Evolutionary conservation across 2,888 invertebrate genomes (phyloP).

Genomic region (Galeopsomyia nigrocyanea): DNA sequence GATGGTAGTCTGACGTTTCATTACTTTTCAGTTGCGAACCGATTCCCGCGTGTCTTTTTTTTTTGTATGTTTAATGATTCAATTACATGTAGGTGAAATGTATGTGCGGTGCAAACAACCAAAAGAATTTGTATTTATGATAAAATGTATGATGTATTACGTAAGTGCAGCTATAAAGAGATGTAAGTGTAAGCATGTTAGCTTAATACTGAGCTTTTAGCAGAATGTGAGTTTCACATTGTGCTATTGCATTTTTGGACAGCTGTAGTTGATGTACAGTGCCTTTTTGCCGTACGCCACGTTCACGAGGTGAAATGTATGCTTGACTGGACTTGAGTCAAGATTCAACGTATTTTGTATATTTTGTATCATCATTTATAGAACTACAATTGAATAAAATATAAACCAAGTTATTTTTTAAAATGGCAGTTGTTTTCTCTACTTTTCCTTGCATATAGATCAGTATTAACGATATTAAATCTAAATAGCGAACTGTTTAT

Average conservation of each 20-base stretch:
- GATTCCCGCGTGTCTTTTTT: neutral
- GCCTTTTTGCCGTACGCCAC: slow-evolving; percentile 34
- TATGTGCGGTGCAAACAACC: slow-evolving; percentile 21
- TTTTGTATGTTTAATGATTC: slow-evolving; percentile 1
- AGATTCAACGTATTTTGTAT: slow-evolving; percentile 45
- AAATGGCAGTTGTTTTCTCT: slow-evolving; percentile 36
- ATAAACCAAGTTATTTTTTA: slow-evolving; percentile 36
- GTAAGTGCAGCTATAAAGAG: slow-evolving; percentile 21
- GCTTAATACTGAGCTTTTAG: slow-evolving; percentile 20
- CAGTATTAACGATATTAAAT: no score
- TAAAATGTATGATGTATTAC: slow-evolving; percentile 16
- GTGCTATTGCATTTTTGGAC: slow-evolving; percentile 35
- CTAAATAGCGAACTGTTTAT: no score
- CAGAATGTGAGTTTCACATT: slow-evolving; percentile 36
- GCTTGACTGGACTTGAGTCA: slow-evolving; percentile 36
- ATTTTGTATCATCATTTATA: slow-evolving; percentile 48
- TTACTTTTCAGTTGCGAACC: no score
- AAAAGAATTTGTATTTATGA: slow-evolving; percentile 32
- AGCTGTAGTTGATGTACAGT: slow-evolving; percentile 23
- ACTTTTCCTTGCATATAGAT: slow-evolving; percentile 32
- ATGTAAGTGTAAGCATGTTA: slow-evolving; percentile 17
- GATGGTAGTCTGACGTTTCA: neutral
- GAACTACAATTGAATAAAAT: slow-evolving; percentile 36
- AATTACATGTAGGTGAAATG: slow-evolving; percentile 16
- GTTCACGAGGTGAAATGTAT: slow-evolving; percentile 25